Conservation (phyloP, 2,113 vertebrate species). For the Sinocyclocheilus maitianheensis region DNA sequence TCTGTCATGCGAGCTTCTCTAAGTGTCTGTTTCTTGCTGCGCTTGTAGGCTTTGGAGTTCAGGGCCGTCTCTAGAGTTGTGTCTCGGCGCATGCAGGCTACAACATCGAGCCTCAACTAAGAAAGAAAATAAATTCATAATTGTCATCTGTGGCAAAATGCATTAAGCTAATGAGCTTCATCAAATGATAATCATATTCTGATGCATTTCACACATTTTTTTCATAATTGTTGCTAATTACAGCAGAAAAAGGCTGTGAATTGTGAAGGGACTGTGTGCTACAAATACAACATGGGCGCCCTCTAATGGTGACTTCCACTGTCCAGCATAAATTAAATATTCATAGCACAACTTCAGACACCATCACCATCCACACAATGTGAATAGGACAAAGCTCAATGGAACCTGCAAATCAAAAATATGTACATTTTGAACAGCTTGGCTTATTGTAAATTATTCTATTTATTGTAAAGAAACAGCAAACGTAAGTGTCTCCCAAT, state of each 20-base stretch:
- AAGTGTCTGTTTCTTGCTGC: conserved; percentile 95
- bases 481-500: background rate
- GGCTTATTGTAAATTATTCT: background rate
- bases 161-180: conserved; percentile 20
- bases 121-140: background rate
- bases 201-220: background rate
- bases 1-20: conserved; percentile 97
- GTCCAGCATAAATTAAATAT: background rate
- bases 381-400: conserved; percentile 14
- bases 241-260: background rate
- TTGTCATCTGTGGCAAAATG: background rate
- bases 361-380: background rate
- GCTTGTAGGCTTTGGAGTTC: conserved; percentile 96
- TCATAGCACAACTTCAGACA: background rate
- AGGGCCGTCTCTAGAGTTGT: conserved; percentile 95
- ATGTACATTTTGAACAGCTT: background rate
- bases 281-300: conserved; percentile 37
- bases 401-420: background rate
- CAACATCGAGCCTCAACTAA: conserved; percentile 95
- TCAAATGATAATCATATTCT: conserved; percentile 26
- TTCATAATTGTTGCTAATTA: background rate
- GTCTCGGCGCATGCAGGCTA: conserved; percentile 95
- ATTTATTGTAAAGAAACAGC: background rate
- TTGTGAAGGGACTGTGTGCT: background rate
- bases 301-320: conserved; percentile 39